Evolutionary conservation across 2,888 invertebrate species (phyloP), one percentile per base, ranked within the genome.

Genomic region (Pilophorus perplexus): DNA sequence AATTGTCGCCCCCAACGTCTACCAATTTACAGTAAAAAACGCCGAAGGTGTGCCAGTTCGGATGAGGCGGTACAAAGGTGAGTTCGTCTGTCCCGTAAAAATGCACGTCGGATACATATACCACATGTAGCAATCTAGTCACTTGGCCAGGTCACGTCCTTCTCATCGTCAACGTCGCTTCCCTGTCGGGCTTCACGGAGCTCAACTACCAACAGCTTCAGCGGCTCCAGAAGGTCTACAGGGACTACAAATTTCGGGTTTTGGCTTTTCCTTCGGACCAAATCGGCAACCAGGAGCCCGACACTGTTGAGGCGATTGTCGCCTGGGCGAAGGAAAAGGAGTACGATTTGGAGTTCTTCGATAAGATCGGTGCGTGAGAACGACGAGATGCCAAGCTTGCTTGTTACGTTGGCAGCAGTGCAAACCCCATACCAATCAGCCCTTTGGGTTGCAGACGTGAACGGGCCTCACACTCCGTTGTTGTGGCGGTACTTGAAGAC

Each of bases 261-360:
- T 25, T 52, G 52, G 52, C 33, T 10, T 52, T 52, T 18, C 52
- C 52, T 16, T 52, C 6, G 16, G 28, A 52, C 33, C 52, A 52
- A 18, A 28, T 52, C 10, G 52, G 52, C 2, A 52, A 52, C 33
- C 52, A 52, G 16, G 52, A 52, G 33, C 52, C 52, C 1, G 4
- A 27, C 6, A 16, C 52, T 10, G 52, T 28, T 12, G 33, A 14
- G 12, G 28, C 14, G n/a, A 18, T 52, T 10, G 10, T 52, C 5
- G 14, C 8, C 16, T 33, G 27, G 33, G 16, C 18, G 6, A 52
- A 16, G 16, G 16, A 52, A 52, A 52, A 28, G 12, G 28, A 52
- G 14, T 52, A 33, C 33, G 52, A 52, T 8, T 28, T 52, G 6
- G 52, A 52, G 4, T 12, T 52, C 10, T 52, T 52, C 16, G 28